A percentile compares a stretch with the other conserved stretches of the same genome.
Evolutionary conservation across 1,140 invertebrate genomes (phyloP).

Genomic region (Lucilia sericata): DNA sequence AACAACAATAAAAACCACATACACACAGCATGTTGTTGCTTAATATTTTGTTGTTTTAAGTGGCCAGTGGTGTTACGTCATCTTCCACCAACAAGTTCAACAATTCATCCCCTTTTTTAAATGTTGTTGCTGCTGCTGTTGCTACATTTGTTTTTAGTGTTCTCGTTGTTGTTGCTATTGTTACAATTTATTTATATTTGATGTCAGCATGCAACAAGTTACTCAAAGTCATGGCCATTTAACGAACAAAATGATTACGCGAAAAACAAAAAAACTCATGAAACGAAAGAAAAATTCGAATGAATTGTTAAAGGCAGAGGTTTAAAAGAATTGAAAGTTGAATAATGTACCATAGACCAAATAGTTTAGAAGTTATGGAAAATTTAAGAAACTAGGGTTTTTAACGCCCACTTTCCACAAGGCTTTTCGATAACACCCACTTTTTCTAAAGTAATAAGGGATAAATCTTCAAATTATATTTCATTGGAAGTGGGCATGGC

Average conservation of each 20-base stretch:
- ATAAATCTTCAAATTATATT: no score
- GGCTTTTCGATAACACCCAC: no score
- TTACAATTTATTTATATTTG: conserved; percentile 15
- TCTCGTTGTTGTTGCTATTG: background rate
- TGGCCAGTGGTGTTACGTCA: background rate
- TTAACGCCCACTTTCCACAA: no score
- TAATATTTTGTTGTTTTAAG: no score
- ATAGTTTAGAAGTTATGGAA: no score
- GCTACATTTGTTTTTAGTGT: no score
- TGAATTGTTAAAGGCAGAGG: background rate
- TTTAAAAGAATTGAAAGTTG: background rate
- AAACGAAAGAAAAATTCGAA: background rate
- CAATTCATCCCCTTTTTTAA: background rate
- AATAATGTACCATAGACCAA: no score
- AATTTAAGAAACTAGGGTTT: no score
- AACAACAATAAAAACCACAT: background rate
- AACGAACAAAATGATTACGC: background rate
- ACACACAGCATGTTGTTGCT: background rate
- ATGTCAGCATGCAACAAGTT: conserved; percentile 23
- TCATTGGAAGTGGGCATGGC: no score
- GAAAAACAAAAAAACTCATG: background rate
- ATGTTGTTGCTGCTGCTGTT: background rate
- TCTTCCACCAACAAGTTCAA: background rate
- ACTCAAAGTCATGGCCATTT: conserved; percentile 26
- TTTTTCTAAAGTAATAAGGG: no score